These are phyloP conservation scores for Galeruca laticollis DNA, from an alignment of 2,888 invertebrate genomes.

Conservation along the genomic window DNA sequence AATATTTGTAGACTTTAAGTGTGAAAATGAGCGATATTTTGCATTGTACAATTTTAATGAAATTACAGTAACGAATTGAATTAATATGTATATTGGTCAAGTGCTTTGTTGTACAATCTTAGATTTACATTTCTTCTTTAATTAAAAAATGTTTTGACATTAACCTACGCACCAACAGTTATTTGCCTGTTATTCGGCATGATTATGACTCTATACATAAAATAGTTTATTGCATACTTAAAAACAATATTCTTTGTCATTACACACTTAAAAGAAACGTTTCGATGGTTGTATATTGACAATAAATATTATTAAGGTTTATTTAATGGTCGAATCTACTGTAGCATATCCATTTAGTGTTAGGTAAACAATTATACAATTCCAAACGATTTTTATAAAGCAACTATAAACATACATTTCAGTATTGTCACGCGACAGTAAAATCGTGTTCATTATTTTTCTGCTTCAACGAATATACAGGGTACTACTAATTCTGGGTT, in stretches of 20 bases:
- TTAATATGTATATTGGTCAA: no score
- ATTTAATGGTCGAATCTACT: constrained; percentile 3
- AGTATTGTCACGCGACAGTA: constrained; percentile 14
- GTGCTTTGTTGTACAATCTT: no score
- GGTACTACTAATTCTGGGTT: background rate
- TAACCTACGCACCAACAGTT: no score
- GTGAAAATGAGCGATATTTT: no score
- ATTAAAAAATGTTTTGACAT: no score
- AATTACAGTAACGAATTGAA: no score
- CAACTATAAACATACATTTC: background rate
- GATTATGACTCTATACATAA: background rate
- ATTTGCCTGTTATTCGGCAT: background rate
- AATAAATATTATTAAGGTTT: constrained; percentile 13
- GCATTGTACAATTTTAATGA: no score
- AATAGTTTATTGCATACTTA: background rate
- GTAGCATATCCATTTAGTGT: constrained; percentile 14
- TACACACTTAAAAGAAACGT: background rate
- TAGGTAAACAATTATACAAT: constrained; percentile 21
- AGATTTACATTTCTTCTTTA: no score
- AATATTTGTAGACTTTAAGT: no score
- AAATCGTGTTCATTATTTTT: constrained; percentile 20
- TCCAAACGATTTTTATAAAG: constrained; percentile 3
- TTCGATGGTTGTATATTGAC: background rate
- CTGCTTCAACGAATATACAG: constrained; percentile 14
- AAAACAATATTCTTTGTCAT: background rate